These are phyloP conservation scores for Sebastes matsubarae DNA, from an alignment of 2,797 vertebrate species.

Conservation along the genomic window DNA sequence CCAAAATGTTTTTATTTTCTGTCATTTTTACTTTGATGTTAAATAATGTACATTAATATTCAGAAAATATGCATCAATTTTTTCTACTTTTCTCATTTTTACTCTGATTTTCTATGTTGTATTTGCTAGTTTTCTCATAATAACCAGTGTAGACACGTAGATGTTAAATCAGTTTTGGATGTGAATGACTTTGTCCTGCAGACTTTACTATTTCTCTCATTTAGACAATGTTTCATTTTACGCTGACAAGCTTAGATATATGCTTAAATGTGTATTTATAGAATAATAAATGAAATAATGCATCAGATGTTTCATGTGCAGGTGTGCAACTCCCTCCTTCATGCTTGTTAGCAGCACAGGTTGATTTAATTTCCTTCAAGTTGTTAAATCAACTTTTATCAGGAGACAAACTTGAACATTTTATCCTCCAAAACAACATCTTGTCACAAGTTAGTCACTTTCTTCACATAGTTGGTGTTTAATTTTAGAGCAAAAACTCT, in stretches of 20 bases:
- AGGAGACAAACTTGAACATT: neutral
- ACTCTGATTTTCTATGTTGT: neutral
- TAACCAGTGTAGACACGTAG: too few species aligned
- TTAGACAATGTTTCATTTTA: neutral
- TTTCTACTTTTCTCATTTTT: neutral
- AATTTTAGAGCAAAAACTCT: constrained; percentile 13
- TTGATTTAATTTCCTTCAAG: neutral
- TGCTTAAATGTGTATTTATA: neutral
- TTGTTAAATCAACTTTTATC: neutral
- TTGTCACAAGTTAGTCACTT: constrained; percentile 27
- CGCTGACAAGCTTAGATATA: neutral
- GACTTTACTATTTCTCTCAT: neutral
- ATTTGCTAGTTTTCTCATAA: neutral
- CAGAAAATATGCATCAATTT: fast-evolving
- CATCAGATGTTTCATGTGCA: fast-evolving
- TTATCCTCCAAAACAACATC: neutral
- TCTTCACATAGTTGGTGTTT: neutral
- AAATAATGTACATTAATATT: neutral
- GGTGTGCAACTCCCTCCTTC: neutral
- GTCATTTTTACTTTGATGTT: neutral
- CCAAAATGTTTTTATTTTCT: neutral
- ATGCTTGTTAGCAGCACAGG: neutral
- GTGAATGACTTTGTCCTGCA: neutral
- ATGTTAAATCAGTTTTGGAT: neutral
- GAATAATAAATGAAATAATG: neutral